Base-by-base conservation (phyloP, 2,888 invertebrate genomes). In the Lithophane leautieri region DNA sequence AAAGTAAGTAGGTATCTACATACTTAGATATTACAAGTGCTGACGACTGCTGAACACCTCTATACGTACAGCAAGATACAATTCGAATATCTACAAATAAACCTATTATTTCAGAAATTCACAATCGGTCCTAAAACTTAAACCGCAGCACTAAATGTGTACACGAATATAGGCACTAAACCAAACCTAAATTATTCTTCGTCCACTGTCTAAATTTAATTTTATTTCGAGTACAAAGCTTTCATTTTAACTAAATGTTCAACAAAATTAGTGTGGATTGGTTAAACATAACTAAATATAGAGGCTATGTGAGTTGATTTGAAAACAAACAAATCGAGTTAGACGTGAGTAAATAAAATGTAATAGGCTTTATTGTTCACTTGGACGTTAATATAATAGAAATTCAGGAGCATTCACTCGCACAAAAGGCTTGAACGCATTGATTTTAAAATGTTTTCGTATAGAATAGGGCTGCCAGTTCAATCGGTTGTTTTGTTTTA, bases 311-410 rank as follows among this genome's bases (percentile, higher is more conserved):
- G 66, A 76, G 75, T 81, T 62, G 69, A 79, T 86, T 80, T 78
- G 65, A 76, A 86, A 86, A 79, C 78, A 75, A 47, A 73, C 82
- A 75, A 82, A 86, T 79, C 44, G 76, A 84, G 73, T 84, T 86
- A 76, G 78, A 75, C 19, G 58, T 65, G 70, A 56, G 80, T 80
- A 77, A 80, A 86, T 84, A 86, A 79, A 80, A 73, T 80, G 76
- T 79, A 82, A 84, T 82, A 82, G 67, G 60, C 62, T 76, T 77
- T 76, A 78, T 79, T 84, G 78, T 82, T 77, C 76, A 74, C 66
- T 76, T 84, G 62, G 58, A 66, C 71, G 76, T 66, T 68, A 79
- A 84, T 76, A 70, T 75, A 84, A 79, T 84, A 81, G 79, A 86
- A 81, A 78, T 82, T 79, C 73, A 76, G 68, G 56, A 77, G 74